phyloP scores from a whole-genome alignment of 1,140 invertebrate genomes.

The Drosophila nigromelanica region DNA sequence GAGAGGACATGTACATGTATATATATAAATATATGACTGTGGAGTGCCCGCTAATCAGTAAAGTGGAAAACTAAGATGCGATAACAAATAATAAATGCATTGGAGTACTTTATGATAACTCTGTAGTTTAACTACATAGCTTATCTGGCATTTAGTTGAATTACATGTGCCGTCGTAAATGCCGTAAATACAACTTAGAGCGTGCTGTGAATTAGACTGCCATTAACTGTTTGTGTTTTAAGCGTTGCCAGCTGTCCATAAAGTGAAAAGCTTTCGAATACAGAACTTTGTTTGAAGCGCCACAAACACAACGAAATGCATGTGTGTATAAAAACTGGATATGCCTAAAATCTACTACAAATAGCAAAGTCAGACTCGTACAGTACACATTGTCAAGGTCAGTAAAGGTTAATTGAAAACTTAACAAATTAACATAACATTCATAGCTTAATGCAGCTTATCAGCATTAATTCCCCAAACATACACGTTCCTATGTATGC shows the following conservation, averaged over 20 bases:
- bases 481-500: not conserved
- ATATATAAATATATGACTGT: not conserved
- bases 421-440: slow-evolving; percentile 23
- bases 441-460: slow-evolving; percentile 40
- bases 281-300: slow-evolving; percentile 34
- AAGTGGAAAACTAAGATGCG: slow-evolving; percentile 8
- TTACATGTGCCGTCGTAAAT: slow-evolving; percentile 16
- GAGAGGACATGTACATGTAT: slow-evolving; percentile 48
- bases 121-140: slow-evolving; percentile 7
- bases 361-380: slow-evolving; percentile 5
- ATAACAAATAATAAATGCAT: slow-evolving; percentile 19
- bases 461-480: slow-evolving; percentile 31
- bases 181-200: slow-evolving; percentile 29
- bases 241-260: slow-evolving; percentile 22
- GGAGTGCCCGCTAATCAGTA: slow-evolving; percentile 7
- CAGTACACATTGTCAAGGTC: slow-evolving; percentile 46
- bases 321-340: slow-evolving; percentile 22
- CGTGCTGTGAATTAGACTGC: not conserved
- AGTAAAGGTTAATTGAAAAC: slow-evolving; percentile 57
- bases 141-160: slow-evolving; percentile 39
- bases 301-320: not conserved
- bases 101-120: slow-evolving; percentile 20
- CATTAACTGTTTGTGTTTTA: slow-evolving; percentile 8
- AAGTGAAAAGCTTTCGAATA: slow-evolving; percentile 19
- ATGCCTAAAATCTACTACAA: slow-evolving; percentile 6